A percentile compares a stretch with the other conserved stretches of the same genome.
Evolutionary conservation across 2,113 vertebrate genomes (phyloP).

Genomic region (Chloebia gouldiae): DNA sequence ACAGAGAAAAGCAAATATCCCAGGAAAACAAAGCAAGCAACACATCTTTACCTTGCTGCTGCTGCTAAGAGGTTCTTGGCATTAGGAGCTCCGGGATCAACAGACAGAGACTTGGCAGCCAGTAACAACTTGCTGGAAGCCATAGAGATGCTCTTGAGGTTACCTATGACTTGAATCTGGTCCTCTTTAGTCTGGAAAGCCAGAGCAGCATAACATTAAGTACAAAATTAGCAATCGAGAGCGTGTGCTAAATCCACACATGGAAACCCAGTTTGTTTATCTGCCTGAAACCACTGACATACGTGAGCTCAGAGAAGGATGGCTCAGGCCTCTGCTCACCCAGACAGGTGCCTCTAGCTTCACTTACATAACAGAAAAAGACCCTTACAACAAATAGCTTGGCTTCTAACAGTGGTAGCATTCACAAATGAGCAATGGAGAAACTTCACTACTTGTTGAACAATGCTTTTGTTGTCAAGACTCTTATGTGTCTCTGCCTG

Average conservation of each 20-base stretch:
- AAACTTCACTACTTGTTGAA: slow-evolving; percentile 52
- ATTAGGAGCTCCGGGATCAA: slow-evolving; percentile 96
- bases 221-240: neutral
- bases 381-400: neutral
- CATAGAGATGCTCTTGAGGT: slow-evolving; percentile 99
- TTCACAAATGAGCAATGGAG: neutral
- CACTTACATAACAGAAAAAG: neutral
- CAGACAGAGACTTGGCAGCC: slow-evolving; percentile 97
- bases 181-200: slow-evolving; percentile 90
- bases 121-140: slow-evolving; percentile 96
- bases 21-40: neutral
- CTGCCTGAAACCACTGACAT: neutral
- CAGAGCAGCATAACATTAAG: neutral
- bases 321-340: neutral
- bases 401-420: neutral
- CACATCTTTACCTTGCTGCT: slow-evolving; percentile 86
- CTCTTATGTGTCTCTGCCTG: slow-evolving; percentile 61
- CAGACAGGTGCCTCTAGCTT: slow-evolving; percentile 26
- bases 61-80: slow-evolving; percentile 97
- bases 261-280: neutral
- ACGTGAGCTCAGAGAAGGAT: neutral
- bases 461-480: slow-evolving; percentile 61
- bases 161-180: slow-evolving; percentile 97
- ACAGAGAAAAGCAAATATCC: neutral
- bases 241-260: neutral